Evolutionary conservation across 2,113 vertebrate genomes (phyloP).

Genomic region (Dascyllus trimaculatus): DNA sequence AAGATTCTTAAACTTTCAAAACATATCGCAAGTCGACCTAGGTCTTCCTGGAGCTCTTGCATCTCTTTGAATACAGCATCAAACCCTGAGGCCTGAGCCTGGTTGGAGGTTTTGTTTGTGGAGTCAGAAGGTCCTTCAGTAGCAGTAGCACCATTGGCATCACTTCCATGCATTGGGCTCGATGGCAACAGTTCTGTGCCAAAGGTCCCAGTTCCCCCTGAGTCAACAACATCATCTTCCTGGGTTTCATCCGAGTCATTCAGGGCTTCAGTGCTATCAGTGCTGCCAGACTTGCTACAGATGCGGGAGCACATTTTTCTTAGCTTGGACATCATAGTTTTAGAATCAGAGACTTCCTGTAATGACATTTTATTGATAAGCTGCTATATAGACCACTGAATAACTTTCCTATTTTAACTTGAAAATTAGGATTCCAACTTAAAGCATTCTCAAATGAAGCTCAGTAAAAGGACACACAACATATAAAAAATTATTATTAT

Average conservation of each 20-base stretch:
- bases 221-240: slow-evolving; percentile 80
- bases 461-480: too few relatives aligned
- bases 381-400: too few relatives aligned
- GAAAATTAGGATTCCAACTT: too few relatives aligned
- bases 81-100: slow-evolving; percentile 86
- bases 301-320: slow-evolving; percentile 88
- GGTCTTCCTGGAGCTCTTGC: slow-evolving; percentile 89
- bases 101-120: slow-evolving; percentile 88
- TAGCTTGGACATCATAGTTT: too few relatives aligned
- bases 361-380: too few relatives aligned
- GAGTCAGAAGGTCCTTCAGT: slow-evolving; percentile 88
- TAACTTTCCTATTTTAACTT: too few relatives aligned
- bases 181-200: slow-evolving; percentile 87
- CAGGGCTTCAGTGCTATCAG: slow-evolving; percentile 89
- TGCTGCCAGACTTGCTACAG: slow-evolving; percentile 83
- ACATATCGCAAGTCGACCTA: slow-evolving; percentile 88
- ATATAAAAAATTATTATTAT: too few relatives aligned
- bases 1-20: slow-evolving; percentile 90
- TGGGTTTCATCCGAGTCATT: slow-evolving; percentile 90
- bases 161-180: slow-evolving; percentile 90
- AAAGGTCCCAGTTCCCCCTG: slow-evolving; percentile 75
- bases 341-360: too few relatives aligned
- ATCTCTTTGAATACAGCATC: slow-evolving; percentile 90
- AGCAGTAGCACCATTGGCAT: slow-evolving; percentile 91
- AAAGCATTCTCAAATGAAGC: too few relatives aligned